Base-by-base conservation (phyloP, 64 coral and sea anemone genomes). In the Montipora sp. region DNA sequence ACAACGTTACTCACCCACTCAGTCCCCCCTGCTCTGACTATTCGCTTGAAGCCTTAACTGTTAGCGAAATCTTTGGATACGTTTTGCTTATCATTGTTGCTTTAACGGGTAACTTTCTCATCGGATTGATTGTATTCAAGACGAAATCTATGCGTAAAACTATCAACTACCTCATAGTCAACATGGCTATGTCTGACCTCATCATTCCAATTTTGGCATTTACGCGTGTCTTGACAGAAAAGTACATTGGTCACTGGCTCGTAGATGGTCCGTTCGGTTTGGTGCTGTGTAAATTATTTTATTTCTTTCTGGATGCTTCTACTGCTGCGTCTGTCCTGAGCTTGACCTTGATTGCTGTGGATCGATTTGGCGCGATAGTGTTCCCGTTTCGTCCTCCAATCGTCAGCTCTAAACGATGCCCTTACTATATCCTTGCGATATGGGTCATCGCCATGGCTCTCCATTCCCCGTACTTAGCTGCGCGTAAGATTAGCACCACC, bases 161-260 rank as follows among this genome's bases (percentile, higher is more conserved):
- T 1, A 85, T 85, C 18, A 85, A 85, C 82, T 85, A 85, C 46
- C 82, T 85, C 45, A 85, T 85, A 22, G 63, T 85, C 3, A 85
- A 85, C 82, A 85, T 85, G 82, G 82, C 82, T 3, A 85, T 85
- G 82, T 85, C 82, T 8, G 82, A 85, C 63, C 82, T 85, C 19
- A 15, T 85, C 3, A 43, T 85, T 9, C 82, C 82, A 71, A 49
- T 85, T 71, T 85, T 85, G 46, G 82, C 63, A 9, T 69, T 85
- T 16, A 46, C 82, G 7, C 61, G 82, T 1, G 49, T 49, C 10
- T 19, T 85, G 24, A 71, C 82, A 23, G 45, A 70, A 0, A 21
- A 71, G 82, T 85, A 49, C 19, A 16, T 50, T 50, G 82, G 82
- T 13, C 46, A 85, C 47, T 85, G 82, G 82, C 61, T 85, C 63